Evolutionary conservation across 2,888 invertebrate genomes (phyloP).

Genomic region (Drosophila leonis): DNA sequence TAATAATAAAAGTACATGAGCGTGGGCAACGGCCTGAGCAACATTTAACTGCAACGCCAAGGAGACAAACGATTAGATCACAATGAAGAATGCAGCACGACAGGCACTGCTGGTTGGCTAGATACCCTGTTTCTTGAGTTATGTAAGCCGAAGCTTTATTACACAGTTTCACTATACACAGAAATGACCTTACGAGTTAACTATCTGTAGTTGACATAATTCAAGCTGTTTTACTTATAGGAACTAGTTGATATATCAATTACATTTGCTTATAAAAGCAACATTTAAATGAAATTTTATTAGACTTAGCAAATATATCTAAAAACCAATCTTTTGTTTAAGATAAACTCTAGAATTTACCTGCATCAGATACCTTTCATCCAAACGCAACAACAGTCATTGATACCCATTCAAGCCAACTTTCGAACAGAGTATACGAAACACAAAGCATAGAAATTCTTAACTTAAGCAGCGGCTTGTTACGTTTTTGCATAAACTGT

Average conservation of each 20-base stretch:
- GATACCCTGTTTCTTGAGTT: conserved; percentile 11
- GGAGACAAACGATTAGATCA: conserved; percentile 72
- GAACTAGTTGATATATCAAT: too few species aligned
- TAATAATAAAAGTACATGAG: conserved; percentile 80
- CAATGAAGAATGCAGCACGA: conserved; percentile 42
- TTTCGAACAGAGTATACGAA: background rate
- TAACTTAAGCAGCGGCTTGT: conserved; percentile 37
- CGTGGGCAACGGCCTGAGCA: conserved; percentile 60
- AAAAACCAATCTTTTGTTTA: too few species aligned
- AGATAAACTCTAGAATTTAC: too few species aligned
- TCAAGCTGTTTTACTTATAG: too few species aligned
- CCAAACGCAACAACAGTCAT: background rate
- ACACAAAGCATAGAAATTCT: conserved; percentile 31
- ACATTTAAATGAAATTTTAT: too few species aligned
- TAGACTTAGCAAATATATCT: too few species aligned
- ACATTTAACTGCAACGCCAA: conserved; percentile 24
- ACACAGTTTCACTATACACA: background rate
- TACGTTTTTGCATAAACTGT: conserved; percentile 77
- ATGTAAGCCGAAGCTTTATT: background rate
- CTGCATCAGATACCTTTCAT: background rate
- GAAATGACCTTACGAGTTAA: background rate
- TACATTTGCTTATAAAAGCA: too few species aligned
- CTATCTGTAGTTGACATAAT: too few species aligned
- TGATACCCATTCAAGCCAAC: background rate
- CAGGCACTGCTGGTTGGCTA: too few species aligned